phyloP scores from a whole-genome alignment of 2,797 vertebrate species.

The Cheirogaleus major region DNA sequence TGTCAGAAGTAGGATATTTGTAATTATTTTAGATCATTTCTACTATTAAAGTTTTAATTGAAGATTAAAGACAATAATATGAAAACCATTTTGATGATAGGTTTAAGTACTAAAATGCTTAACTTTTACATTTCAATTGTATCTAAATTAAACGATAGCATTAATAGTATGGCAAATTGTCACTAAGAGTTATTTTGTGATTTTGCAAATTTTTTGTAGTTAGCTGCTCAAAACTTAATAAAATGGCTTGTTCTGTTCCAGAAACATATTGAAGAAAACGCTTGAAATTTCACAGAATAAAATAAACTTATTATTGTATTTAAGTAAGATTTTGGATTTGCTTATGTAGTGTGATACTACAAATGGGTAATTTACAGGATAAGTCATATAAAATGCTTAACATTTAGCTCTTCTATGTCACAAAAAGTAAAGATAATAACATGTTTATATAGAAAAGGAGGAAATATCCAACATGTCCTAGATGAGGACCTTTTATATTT shows the following conservation, averaged over 20 bases:
- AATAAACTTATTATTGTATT: constrained; percentile 12
- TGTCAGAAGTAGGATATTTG: not conserved
- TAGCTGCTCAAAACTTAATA: constrained; percentile 60
- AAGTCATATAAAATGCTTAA: not conserved
- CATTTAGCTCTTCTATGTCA: not conserved
- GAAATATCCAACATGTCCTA: not conserved
- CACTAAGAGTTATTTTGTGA: constrained; percentile 30
- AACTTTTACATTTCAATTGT: constrained; percentile 11
- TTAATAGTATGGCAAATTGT: constrained; percentile 26
- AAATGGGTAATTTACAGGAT: not conserved
- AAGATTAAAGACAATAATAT: constrained; percentile 54
- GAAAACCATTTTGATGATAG: not conserved
- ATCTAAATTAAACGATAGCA: constrained; percentile 52
- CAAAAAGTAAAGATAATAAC: not conserved
- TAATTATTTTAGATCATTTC: not conserved
- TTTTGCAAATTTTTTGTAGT: constrained; percentile 50
- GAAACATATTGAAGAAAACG: constrained; percentile 62
- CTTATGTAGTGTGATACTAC: not conserved
- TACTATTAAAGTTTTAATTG: not conserved
- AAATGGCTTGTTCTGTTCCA: constrained; percentile 48
- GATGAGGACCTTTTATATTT: not conserved
- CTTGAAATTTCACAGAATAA: constrained; percentile 42
- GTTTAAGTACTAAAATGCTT: not conserved
- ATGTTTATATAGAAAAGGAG: not conserved
- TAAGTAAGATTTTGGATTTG: not conserved